Evolutionary conservation across 2,888 invertebrate genomes (phyloP), one percentile per base, ranked within the genome.

Genomic region (Lycocerus yunnanus): DNA sequence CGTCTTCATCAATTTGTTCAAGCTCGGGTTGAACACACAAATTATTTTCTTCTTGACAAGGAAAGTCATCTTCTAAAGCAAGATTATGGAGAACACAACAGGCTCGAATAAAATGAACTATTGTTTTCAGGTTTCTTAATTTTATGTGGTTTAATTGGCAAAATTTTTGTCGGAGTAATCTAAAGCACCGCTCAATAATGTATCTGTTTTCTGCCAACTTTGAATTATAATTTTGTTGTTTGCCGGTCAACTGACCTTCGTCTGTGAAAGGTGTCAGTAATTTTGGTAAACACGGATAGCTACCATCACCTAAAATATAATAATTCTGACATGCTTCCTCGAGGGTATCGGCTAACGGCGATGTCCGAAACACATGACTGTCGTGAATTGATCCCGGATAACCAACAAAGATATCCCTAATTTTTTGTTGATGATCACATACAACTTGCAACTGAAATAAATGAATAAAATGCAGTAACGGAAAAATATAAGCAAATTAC

Each of bases 111-210:
- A 73, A 76, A 24, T 76, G 73, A n/a, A 76, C 70, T 11, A 73
- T 58, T 10, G 27, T 24, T 15, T 11, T 16, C n/a, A 73, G 66
- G 43, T 67, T 73, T 61, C 67, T 69, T 15, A 69, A 69, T 72
- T 75, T 75, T 14, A 75, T n/a, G 27, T 75, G 70, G 16, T 72
- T 67, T n/a, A 73, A 15, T 65, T 76, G 73, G 13, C 68, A 18
- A 68, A 76, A 74, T 66, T 74, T 71, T 68, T 76, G 73, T 71
- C 71, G 74, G 16, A 76, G 65, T 60, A 75, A 15, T 14, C 75
- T 43, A 69, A 75, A 72, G 18, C 75, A 72, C 66, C 69, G 75
- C 61, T 74, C 76, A 11, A 76, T 66, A 16, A 68, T 15, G 18
- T 71, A 74, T 20, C 74, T 16, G 14, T 66, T 71, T 71, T 27